These are phyloP conservation scores for Ridgeia piscesae DNA, from an alignment of 1,140 invertebrate species.

Conservation along the genomic window DNA sequence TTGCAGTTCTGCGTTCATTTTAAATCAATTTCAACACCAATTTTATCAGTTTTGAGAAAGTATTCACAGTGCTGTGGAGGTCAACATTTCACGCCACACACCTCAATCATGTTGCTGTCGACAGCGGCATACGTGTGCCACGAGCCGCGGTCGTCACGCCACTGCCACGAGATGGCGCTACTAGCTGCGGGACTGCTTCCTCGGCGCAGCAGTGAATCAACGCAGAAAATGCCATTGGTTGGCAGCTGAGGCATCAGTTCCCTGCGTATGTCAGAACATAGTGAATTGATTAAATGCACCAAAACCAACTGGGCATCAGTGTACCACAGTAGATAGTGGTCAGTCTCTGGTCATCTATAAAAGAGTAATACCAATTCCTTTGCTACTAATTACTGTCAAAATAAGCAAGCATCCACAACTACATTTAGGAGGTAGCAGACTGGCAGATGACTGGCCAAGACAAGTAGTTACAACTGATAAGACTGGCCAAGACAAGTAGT, in stretches of 20 bases:
- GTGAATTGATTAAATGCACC: not conserved
- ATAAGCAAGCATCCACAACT: too few species aligned
- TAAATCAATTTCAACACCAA: too few species aligned
- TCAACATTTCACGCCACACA: conserved; percentile 35
- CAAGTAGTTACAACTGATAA: too few species aligned
- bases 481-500: too few species aligned
- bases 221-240: conserved; percentile 88
- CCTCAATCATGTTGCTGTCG: conserved; percentile 81
- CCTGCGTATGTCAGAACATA: conserved; percentile 39
- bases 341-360: too few species aligned
- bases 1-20: too few species aligned
- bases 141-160: conserved; percentile 81
- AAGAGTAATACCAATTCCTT: too few species aligned
- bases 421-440: too few species aligned
- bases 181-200: conserved; percentile 57
- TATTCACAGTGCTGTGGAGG: not conserved
- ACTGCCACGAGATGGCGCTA: conserved; percentile 82
- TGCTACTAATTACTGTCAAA: too few species aligned
- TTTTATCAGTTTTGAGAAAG: too few species aligned
- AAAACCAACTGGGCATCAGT: not conserved
- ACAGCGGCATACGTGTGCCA: conserved; percentile 75
- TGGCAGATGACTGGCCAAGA: too few species aligned
- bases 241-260: conserved; percentile 94
- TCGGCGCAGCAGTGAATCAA: conserved; percentile 82
- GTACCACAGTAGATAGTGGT: not conserved